Base-by-base conservation (phyloP, 2,888 invertebrate genomes). In the Acleris sparsana region DNA sequence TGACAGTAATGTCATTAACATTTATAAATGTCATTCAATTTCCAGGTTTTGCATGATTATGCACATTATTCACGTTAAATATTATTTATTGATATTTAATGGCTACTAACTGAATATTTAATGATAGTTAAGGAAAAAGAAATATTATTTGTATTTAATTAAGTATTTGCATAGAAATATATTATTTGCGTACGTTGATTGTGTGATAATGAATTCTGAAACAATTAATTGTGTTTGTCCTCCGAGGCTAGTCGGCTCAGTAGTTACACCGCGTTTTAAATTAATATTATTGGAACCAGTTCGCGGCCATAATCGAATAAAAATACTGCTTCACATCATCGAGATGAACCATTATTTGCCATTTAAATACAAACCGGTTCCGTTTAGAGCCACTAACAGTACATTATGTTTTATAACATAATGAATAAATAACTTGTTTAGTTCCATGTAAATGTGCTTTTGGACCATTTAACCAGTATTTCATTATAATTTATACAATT, bases 351-450 rank as follows among this genome's bases (percentile, higher is more conserved):
- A 46, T 46, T 46, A 46, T 53, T 46, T 18, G 16, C n/a, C 16
- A 57, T 57, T 56, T 46, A 20, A 62, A 61, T 46, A 25, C 11
- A 11, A 57, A 62, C 66, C 52, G 48, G 66, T 66, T 22, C 39
- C 52, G 33, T 33, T 46, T 61, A 55, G 49, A 53, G 56, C 33
- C 49, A 16, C 55, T 66, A 66, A 66, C 61, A 66, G 66, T 62
- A 62, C 33, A 60, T 52, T 61, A 62, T 55, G 53, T 63, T 66
- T 62, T 63, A 66, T 63, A 63, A 60, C 62, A 46, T 60, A 62
- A 62, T 62, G 55, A 46, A 46, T 46, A 16, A 52, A 59, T 46
- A 69, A 60, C 49, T 51, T 46, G 63, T 59, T 58, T 22, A 25
- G 46, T 25, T 46, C 46, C 33, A 57, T 66, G 46, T 56, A 25